Percentiles rank a stretch among this genome's conserved stretches.
phyloP scores from a whole-genome alignment of 2,888 invertebrate species.

The Polydrusus tereticollis region DNA sequence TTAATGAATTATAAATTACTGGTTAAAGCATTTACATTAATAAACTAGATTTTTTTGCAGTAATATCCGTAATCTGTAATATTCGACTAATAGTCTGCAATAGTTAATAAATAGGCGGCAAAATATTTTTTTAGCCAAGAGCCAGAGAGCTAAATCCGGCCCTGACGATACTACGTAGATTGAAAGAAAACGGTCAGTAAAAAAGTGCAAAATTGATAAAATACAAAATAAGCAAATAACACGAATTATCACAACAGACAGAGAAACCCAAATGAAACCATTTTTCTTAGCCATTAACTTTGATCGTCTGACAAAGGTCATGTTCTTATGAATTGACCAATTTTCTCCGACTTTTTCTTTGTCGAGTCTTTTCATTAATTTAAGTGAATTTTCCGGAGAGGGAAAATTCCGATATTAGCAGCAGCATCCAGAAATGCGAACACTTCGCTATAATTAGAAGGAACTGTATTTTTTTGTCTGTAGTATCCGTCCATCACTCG shows the following conservation, averaged over 20 bases:
- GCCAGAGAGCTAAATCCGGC: too few relatives aligned
- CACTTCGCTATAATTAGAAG: slow-evolving; percentile 10
- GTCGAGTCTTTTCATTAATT: slow-evolving; percentile 31
- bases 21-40: too few relatives aligned
- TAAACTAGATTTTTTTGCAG: too few relatives aligned
- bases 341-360: slow-evolving; percentile 27
- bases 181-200: neutral
- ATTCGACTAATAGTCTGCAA: too few relatives aligned
- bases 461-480: neutral
- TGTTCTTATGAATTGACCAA: slow-evolving; percentile 31
- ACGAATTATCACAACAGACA: slow-evolving; percentile 20
- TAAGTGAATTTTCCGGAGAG: slow-evolving; percentile 17
- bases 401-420: neutral
- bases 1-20: too few relatives aligned
- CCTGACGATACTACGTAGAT: too few relatives aligned
- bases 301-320: slow-evolving; percentile 19
- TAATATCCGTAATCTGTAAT: too few relatives aligned
- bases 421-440: neutral
- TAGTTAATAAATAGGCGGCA: too few relatives aligned
- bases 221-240: slow-evolving; percentile 4
- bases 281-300: slow-evolving; percentile 21
- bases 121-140: too few relatives aligned
- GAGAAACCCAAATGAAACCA: slow-evolving; percentile 15
- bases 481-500: neutral
- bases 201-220: neutral